phyloP scores from a whole-genome alignment of 2,797 vertebrate species.

The Molossus alvarezi region DNA sequence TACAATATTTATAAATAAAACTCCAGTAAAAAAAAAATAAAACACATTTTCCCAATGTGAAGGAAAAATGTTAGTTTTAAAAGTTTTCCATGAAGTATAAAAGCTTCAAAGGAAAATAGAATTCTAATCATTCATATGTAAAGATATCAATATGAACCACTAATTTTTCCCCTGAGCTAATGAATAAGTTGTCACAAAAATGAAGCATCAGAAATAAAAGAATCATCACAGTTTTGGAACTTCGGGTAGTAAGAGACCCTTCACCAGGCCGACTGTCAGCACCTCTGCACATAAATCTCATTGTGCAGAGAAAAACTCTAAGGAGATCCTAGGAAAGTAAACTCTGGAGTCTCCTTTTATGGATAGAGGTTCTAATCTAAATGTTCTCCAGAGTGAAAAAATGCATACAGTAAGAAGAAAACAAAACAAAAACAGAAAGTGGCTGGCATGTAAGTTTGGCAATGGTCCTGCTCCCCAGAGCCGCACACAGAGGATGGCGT shows the following conservation, averaged over 20 bases:
- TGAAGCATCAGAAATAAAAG: constrained; percentile 2
- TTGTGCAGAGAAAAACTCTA: background rate
- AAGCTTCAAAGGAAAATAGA: constrained; percentile 39
- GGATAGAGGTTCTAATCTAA: background rate
- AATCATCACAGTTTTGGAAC: background rate
- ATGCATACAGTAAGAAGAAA: background rate
- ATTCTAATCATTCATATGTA: background rate
- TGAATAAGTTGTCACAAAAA: constrained; percentile 2
- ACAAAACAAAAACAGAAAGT: background rate
- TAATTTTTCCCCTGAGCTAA: background rate
- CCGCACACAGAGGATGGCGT: background rate
- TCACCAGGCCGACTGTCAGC: background rate
- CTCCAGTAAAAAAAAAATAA: background rate
- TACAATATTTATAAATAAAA: constrained; percentile 27
- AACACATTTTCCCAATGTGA: background rate
- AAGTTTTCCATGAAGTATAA: background rate
- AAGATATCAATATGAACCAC: background rate
- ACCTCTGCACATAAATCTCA: background rate
- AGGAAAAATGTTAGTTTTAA: background rate
- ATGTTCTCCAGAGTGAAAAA: background rate
- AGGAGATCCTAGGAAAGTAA: background rate
- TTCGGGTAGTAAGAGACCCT: background rate
- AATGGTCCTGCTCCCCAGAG: background rate
- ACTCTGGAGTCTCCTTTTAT: background rate
- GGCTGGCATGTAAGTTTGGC: background rate